Conservation (phyloP, 2,113 vertebrate genomes). For the Psilopsiagon aymara region DNA sequence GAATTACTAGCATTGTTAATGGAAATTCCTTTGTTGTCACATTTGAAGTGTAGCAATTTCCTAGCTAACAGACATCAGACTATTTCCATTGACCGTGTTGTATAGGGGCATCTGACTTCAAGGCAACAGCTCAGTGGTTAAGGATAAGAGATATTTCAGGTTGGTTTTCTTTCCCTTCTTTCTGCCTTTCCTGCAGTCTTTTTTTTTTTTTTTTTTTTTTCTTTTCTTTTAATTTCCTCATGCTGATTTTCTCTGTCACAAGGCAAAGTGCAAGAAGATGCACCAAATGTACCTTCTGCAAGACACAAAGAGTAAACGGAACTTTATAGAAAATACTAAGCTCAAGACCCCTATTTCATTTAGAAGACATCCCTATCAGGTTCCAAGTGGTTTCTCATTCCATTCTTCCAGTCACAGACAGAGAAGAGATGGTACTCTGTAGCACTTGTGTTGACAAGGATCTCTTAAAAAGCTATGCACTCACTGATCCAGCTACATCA, state of each 20-base stretch:
- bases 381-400: slow-evolving; percentile 57
- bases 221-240: not conserved
- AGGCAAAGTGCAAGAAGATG: slow-evolving; percentile 23
- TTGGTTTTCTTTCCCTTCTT: not conserved
- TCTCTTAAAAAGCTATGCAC: slow-evolving; percentile 53
- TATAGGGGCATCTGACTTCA: not conserved
- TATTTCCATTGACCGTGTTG: not conserved
- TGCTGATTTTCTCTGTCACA: slow-evolving; percentile 25
- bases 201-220: not conserved
- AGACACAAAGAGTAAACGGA: slow-evolving; percentile 33
- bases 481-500: slow-evolving; percentile 21
- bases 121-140: not conserved
- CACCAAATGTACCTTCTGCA: slow-evolving; percentile 40
- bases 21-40: not conserved
- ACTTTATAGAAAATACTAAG: not conserved
- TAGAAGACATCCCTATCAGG: slow-evolving; percentile 66
- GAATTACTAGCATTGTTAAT: not conserved
- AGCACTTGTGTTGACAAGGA: slow-evolving; percentile 64
- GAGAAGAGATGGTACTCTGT: slow-evolving; percentile 58
- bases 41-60: not conserved
- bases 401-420: slow-evolving; percentile 32
- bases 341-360: slow-evolving; percentile 7
- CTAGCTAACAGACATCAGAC: not conserved
- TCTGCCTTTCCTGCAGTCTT: not conserved
- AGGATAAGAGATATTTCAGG: not conserved